Evolutionary conservation across 2,113 vertebrate genomes (phyloP).

Genomic region (Phyllostomus hastatus): DNA sequence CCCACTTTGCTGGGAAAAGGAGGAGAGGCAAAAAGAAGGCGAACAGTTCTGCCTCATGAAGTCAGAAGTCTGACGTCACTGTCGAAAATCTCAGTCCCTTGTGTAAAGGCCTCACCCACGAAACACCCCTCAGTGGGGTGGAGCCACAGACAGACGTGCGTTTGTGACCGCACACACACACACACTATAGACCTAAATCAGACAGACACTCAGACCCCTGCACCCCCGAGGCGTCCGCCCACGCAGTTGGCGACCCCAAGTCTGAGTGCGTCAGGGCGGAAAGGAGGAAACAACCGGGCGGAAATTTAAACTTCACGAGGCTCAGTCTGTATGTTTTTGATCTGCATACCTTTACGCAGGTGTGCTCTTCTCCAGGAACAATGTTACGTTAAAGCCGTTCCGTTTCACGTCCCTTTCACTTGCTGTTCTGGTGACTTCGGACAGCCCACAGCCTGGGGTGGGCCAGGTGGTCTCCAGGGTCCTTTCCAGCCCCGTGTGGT

Average conservation of each 20-base stretch:
- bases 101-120: neutral
- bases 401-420: neutral
- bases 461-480: neutral
- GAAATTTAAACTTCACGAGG: neutral
- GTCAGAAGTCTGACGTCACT: neutral
- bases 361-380: neutral
- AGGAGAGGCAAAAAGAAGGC: neutral
- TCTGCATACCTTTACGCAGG: neutral
- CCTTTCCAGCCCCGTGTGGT: neutral
- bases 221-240: neutral
- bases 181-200: neutral
- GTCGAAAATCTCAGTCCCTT: neutral
- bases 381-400: neutral
- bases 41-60: neutral
- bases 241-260: neutral
- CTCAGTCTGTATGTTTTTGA: neutral
- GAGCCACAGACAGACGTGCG: neutral
- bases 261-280: too few relatives aligned
- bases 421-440: neutral
- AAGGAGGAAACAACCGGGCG: neutral
- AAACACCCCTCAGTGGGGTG: neutral
- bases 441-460: too few relatives aligned
- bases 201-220: too few relatives aligned
- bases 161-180: neutral
- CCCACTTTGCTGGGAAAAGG: neutral